Percentiles rank a stretch among this genome's conserved stretches.
Conservation (phyloP, 2,888 invertebrate species). For the Acleris sparsana region DNA sequence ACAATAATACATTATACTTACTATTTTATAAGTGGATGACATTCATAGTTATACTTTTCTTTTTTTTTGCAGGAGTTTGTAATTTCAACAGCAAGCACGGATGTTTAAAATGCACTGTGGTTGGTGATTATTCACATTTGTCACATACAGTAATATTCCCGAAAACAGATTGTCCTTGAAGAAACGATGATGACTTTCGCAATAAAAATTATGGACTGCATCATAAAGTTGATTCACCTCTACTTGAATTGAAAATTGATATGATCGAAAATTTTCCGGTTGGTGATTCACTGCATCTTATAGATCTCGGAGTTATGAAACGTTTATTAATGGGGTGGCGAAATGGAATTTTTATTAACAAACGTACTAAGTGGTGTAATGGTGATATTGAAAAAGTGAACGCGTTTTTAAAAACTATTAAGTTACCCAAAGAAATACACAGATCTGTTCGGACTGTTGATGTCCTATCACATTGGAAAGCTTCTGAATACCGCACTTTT, state of each 20-base stretch:
- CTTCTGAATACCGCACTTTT: conserved; percentile 41
- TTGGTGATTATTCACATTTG: conserved; percentile 43
- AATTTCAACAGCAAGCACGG: conserved; percentile 41
- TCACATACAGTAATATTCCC: conserved; percentile 40
- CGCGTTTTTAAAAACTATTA: conserved; percentile 33
- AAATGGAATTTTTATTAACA: conserved; percentile 6
- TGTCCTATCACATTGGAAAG: conserved; percentile 42
- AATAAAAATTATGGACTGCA: conserved; percentile 1
- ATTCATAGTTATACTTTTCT: not conserved
- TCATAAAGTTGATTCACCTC: conserved; percentile 27
- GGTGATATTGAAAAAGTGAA: conserved; percentile 37
- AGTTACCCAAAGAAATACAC: conserved; percentile 42
- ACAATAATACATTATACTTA: not conserved
- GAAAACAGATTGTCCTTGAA: not conserved
- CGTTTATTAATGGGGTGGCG: conserved; percentile 10
- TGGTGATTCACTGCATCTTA: conserved; percentile 23
- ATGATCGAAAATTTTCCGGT: conserved; percentile 23
- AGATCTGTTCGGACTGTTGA: conserved; percentile 39
- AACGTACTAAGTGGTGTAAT: conserved; percentile 31
- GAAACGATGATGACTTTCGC: conserved; percentile 34
- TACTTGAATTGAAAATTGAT: conserved; percentile 25
- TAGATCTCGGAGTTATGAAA: conserved; percentile 40
- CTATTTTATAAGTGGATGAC: no score
- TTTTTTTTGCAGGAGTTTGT: conserved; percentile 36
- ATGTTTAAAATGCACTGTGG: conserved; percentile 40